These are phyloP conservation scores for Metaphire vulgaris DNA, from an alignment of 1,140 invertebrate genomes.

Conservation along the genomic window DNA sequence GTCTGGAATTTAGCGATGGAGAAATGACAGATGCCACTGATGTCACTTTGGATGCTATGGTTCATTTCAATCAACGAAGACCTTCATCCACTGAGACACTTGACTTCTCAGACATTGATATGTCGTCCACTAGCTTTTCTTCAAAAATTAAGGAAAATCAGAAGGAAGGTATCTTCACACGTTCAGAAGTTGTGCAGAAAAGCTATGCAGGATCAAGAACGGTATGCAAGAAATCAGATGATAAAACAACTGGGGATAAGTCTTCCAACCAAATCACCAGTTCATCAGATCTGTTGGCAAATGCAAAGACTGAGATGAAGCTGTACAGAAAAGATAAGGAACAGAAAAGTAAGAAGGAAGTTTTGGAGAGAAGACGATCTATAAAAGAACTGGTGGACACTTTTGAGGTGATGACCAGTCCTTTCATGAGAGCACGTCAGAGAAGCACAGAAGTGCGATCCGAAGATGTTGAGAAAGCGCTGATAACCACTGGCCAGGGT, in stretches of 20 bases:
- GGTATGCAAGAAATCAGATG: background rate
- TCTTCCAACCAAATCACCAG: background rate
- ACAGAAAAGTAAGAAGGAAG: background rate
- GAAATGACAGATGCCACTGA: conserved; percentile 19
- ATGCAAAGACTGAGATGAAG: background rate
- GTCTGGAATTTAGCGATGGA: conserved; percentile 17
- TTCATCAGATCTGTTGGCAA: background rate
- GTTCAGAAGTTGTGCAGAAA: background rate
- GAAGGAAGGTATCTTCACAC: background rate
- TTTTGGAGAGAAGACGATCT: background rate
- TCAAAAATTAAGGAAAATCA: background rate
- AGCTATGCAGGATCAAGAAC: background rate
- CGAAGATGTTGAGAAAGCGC: background rate
- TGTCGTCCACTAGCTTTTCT: background rate
- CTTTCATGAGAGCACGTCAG: background rate
- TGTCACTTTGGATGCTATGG: conserved; percentile 15
- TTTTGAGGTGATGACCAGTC: conserved; percentile 5
- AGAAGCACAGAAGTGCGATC: background rate
- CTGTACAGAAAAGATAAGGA: background rate
- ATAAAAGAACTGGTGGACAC: conserved; percentile 18
- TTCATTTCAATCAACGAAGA: conserved; percentile 1
- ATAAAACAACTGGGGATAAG: background rate
- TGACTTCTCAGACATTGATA: conserved; percentile 6
- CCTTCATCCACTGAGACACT: conserved; percentile 4
- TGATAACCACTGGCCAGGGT: no score